Evolutionary conservation across 2,113 vertebrate species (phyloP).

Genomic region (Cnemophilus loriae): DNA sequence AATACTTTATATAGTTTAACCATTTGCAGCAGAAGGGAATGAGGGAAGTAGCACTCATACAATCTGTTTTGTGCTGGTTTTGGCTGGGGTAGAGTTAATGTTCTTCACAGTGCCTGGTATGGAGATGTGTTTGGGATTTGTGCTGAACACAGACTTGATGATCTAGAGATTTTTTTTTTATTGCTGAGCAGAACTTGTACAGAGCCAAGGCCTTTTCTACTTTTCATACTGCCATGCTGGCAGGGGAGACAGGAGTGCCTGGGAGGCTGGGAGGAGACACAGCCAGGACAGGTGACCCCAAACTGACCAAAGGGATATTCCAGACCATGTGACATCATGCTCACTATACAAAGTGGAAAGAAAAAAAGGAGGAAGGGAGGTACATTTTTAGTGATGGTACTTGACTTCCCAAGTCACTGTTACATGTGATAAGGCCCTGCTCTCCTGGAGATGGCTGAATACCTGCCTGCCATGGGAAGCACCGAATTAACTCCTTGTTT

Average conservation of each 20-base stretch:
- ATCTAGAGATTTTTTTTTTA: background rate
- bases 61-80: background rate
- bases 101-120: background rate
- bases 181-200: background rate
- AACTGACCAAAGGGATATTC: background rate
- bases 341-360: background rate
- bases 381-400: background rate
- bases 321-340: background rate
- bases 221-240: accelerated
- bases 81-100: background rate
- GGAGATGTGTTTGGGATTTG: background rate
- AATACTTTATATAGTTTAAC: background rate
- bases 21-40: background rate
- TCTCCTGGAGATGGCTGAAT: background rate
- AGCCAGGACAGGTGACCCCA: background rate
- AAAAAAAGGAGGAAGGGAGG: background rate
- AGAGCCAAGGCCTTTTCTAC: background rate
- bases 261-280: background rate
- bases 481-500: background rate
- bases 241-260: accelerated
- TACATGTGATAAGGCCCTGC: accelerated
- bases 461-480: background rate
- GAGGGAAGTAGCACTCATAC: background rate
- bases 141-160: background rate
- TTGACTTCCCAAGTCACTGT: background rate